Percentiles rank a stretch among this genome's conserved stretches.
phyloP scores from a whole-genome alignment of 64 coral and sea anemone genomes.

The Stichodactyla helianthus region DNA sequence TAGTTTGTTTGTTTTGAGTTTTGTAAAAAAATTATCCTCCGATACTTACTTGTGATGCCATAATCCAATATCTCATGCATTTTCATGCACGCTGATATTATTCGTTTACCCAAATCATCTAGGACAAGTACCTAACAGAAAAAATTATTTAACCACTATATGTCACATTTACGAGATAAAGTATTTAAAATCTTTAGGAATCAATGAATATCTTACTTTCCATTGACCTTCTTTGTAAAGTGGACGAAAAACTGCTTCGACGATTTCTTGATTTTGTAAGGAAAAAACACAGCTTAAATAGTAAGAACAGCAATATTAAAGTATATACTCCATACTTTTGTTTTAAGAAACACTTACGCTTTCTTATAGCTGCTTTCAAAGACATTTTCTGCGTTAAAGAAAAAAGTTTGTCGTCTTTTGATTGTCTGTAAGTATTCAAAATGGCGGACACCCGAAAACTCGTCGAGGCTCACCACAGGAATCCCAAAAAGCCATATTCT shows the following conservation, averaged over 20 bases:
- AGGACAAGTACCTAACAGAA: slow-evolving; percentile 71
- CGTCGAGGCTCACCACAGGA: background rate
- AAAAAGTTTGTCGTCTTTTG: background rate
- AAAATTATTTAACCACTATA: background rate
- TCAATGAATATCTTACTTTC: slow-evolving; percentile 43
- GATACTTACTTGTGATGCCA: slow-evolving; percentile 84
- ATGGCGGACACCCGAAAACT: background rate
- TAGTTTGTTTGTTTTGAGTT: too few species aligned
- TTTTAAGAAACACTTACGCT: background rate
- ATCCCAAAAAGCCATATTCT: background rate
- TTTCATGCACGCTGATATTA: slow-evolving; percentile 93
- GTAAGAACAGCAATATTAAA: background rate
- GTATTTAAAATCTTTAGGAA: background rate
- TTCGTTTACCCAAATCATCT: slow-evolving; percentile 74
- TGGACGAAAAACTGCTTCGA: slow-evolving; percentile 73
- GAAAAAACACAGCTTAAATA: background rate
- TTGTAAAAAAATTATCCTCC: too few species aligned
- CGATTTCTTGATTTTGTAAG: slow-evolving; percentile 13
- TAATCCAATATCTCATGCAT: slow-evolving; percentile 88
- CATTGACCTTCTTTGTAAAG: slow-evolving; percentile 71
- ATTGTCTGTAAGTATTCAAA: slow-evolving; percentile 3
- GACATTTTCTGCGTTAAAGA: background rate
- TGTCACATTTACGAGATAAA: background rate
- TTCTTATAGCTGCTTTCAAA: background rate
- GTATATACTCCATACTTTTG: background rate